Conservation (phyloP, 1,140 invertebrate genomes). For the Tigriopus japonicus region DNA sequence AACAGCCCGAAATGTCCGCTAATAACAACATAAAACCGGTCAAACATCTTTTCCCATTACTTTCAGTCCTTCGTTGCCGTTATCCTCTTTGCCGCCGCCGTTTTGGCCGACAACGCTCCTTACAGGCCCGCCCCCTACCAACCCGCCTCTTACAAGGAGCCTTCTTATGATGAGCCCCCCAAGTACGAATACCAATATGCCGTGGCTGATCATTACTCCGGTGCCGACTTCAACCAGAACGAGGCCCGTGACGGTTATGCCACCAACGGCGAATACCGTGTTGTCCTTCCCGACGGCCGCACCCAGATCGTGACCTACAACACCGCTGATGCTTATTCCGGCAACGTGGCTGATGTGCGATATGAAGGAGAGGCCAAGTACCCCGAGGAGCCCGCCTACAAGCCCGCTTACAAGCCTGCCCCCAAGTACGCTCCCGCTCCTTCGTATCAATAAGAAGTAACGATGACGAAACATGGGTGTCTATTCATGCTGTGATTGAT, state of each 20-base stretch:
- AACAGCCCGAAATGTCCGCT: too few relatives aligned
- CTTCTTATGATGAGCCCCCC: not conserved
- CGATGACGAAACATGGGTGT: too few relatives aligned
- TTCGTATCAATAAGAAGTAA: too few relatives aligned
- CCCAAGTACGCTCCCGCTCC: not conserved
- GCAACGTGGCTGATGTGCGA: conserved; percentile 5
- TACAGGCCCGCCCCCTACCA: too few relatives aligned
- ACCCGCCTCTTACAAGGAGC: too few relatives aligned
- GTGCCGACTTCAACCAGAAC: not conserved
- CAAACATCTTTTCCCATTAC: too few relatives aligned
- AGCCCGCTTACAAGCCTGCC: not conserved
- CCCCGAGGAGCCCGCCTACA: not conserved
- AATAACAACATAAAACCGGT: too few relatives aligned
- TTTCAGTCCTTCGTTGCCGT: too few relatives aligned
- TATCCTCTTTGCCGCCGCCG: too few relatives aligned
- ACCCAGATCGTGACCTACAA: conserved; percentile 10
- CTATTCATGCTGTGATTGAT: too few relatives aligned
- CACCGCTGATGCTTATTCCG: not conserved
- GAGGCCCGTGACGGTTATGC: conserved; percentile 3
- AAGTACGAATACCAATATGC: not conserved
- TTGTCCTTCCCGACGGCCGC: conserved; percentile 11
- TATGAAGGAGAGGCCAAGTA: conserved; percentile 12
- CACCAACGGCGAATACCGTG: conserved; percentile 4
- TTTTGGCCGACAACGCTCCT: too few relatives aligned
- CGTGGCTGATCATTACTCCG: not conserved